Percentiles rank a stretch among this genome's conserved stretches.
These are phyloP conservation scores for Drosophila suzukii DNA, from an alignment of 1,140 invertebrate species.

Conservation along the genomic window DNA sequence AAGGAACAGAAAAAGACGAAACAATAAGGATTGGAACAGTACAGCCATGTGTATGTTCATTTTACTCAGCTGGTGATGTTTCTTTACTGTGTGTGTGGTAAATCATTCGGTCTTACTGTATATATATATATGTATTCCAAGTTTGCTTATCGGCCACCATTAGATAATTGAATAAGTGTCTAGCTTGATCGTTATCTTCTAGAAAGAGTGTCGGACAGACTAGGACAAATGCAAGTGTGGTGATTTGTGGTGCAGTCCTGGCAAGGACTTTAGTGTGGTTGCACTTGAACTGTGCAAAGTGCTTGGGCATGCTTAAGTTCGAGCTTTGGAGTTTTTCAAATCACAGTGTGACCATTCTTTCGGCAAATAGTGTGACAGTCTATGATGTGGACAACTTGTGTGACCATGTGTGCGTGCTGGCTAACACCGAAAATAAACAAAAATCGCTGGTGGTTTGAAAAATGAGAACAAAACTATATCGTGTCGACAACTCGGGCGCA, in stretches of 20 bases:
- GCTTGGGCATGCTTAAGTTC: conserved; percentile 26
- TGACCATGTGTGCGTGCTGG: conserved; percentile 4
- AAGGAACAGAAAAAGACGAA: conserved; percentile 18
- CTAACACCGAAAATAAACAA: conserved; percentile 11
- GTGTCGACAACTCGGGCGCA: conserved; percentile 19
- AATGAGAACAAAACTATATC: conserved; percentile 15
- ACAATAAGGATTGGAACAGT: conserved; percentile 4
- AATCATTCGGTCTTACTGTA: neutral
- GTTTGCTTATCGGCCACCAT: neutral
- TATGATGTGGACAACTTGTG: neutral
- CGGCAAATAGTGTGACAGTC: conserved; percentile 11
- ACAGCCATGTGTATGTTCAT: conserved; percentile 14
- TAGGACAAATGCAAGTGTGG: conserved; percentile 14
- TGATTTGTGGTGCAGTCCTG: conserved; percentile 20
- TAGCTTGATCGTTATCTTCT: neutral
- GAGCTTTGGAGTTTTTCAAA: neutral
- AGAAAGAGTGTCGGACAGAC: conserved; percentile 9
- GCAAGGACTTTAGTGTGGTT: conserved; percentile 1
- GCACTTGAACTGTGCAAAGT: conserved; percentile 18
- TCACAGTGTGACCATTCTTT: conserved; percentile 10
- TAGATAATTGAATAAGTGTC: neutral
- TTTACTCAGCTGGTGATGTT: conserved; percentile 1
- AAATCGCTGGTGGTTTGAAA: conserved; percentile 2
- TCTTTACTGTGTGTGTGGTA: neutral
- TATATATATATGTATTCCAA: neutral